Evolutionary conservation across 2,797 vertebrate genomes (phyloP), one percentile per base, ranked within the genome.

Genomic region (Falco novaeseelandiae): DNA sequence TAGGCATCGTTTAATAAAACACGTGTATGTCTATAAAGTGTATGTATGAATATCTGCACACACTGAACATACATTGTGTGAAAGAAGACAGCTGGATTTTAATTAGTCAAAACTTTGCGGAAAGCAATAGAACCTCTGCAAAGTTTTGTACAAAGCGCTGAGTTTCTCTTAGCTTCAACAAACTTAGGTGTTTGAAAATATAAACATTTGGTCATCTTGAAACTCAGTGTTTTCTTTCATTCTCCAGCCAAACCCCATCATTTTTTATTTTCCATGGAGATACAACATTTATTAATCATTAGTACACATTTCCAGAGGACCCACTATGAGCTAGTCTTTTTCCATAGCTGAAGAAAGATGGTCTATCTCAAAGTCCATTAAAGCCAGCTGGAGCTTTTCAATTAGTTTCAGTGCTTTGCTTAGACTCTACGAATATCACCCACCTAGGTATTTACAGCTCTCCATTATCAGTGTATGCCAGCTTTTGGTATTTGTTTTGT

Each of bases 401-500:
- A 5, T 65, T 61, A 6, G 12, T 89, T 80, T 85, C 52, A 85
- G 49, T 26, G 14, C 59, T 87, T 93, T 67, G 27, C 67, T 30
- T 66, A 27, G 73, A 30, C n/a, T 66, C 5, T 4, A 61, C 40
- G 57, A 71, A 21, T 77, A 83, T 90, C 71, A 54, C 23, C 38
- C 55, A 21, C 30, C 4, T 57, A 0, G 30, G 83, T 77, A 88
- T 96, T 96, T 96, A 96, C 21, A 23, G 44, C 94, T 67, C 59
- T 76, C 32, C 1, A 1, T 67, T 96, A 90, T 90, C 88, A 84
- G 66, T 0, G 0, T 61, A 25, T 88, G 38, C 51, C 78, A 89
- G 77, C 30, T 94, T 66, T 84, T 63, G 57, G 36, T 90, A 77
- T 92, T 92, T 93, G 90, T 83, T 89, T 93, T 83, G 65, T 85